Conservation (phyloP, 2,797 vertebrate genomes). For the Threskiornis aethiopicus region DNA sequence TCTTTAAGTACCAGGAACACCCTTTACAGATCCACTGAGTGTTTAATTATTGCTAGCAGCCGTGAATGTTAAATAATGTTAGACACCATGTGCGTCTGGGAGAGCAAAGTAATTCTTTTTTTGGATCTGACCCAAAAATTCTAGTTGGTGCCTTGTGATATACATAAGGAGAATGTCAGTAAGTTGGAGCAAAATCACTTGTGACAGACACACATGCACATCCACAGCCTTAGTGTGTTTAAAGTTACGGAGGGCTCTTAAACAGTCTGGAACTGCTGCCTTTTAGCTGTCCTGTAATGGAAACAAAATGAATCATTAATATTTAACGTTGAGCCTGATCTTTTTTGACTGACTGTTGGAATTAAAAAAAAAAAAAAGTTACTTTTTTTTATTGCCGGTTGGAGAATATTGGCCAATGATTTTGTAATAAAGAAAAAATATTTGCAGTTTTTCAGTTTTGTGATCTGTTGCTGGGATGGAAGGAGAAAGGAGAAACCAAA, state of each 20-base stretch:
- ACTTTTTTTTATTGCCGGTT: not conserved
- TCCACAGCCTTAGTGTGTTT: not conserved
- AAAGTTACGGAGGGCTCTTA: not conserved
- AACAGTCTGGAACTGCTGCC: not conserved
- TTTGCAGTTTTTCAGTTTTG: not conserved
- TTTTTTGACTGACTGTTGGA: not conserved
- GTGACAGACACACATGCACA: not conserved
- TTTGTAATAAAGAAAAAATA: not conserved
- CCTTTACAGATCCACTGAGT: not conserved
- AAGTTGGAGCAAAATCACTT: not conserved
- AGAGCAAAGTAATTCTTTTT: not conserved
- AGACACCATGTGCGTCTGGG: not conserved
- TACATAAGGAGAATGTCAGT: not conserved
- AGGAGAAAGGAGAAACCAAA: not conserved
- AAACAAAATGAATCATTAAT: not conserved
- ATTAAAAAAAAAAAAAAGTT: not conserved
- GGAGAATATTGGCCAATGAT: not conserved
- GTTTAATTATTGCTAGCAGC: not conserved
- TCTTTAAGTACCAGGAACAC: not conserved
- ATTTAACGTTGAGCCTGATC: not conserved
- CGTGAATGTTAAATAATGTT: not conserved
- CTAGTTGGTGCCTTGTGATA: not conserved
- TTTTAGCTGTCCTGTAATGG: not conserved
- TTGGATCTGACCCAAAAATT: not conserved
- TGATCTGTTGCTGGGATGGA: not conserved